A percentile compares a stretch with the other conserved stretches of the same genome.
Evolutionary conservation across 1,140 invertebrate genomes (phyloP).

Genomic region (Oedothorax gibbosus): DNA sequence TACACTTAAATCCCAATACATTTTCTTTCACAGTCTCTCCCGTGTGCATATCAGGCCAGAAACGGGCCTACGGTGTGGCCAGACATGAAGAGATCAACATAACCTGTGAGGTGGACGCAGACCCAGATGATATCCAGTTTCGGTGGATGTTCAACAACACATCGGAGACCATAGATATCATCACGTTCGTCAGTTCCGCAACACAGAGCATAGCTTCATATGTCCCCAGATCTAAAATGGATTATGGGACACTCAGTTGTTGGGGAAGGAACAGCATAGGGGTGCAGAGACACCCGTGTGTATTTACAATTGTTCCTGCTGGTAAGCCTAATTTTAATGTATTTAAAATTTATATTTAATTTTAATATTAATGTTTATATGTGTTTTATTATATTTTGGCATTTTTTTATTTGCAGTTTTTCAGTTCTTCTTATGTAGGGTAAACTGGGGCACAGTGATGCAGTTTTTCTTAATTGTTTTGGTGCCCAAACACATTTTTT

Average conservation of each 20-base stretch:
- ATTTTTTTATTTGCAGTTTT: too few relatives aligned
- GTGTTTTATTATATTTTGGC: too few relatives aligned
- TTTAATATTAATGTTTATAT: too few relatives aligned
- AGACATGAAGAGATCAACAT: slow-evolving; percentile 82
- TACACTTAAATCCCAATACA: too few relatives aligned
- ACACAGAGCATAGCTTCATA: slow-evolving; percentile 76
- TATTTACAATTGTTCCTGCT: slow-evolving; percentile 90
- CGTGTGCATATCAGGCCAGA: slow-evolving; percentile 80
- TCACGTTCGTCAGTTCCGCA: slow-evolving; percentile 64
- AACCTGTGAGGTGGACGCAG: slow-evolving; percentile 86
- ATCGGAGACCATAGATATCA: slow-evolving; percentile 68
- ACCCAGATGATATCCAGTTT: slow-evolving; percentile 82
- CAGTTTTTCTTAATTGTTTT: too few relatives aligned
- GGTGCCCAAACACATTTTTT: too few relatives aligned
- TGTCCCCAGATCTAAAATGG: slow-evolving; percentile 82
- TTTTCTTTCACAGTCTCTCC: slow-evolving; percentile 79
- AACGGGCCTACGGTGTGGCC: slow-evolving; percentile 83
- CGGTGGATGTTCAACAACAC: slow-evolving; percentile 94
- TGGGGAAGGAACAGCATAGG: slow-evolving; percentile 87
- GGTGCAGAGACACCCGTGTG: slow-evolving; percentile 79
- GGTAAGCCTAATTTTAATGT: slow-evolving; percentile 72
- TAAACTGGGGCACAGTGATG: too few relatives aligned
- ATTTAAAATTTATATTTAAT: neutral
- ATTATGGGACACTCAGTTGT: slow-evolving; percentile 88
- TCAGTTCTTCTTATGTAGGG: too few relatives aligned